These are phyloP conservation scores for Hydrozoanthus tunicans DNA, from an alignment of 64 coral and sea anemone genomes.

Conservation along the genomic window DNA sequence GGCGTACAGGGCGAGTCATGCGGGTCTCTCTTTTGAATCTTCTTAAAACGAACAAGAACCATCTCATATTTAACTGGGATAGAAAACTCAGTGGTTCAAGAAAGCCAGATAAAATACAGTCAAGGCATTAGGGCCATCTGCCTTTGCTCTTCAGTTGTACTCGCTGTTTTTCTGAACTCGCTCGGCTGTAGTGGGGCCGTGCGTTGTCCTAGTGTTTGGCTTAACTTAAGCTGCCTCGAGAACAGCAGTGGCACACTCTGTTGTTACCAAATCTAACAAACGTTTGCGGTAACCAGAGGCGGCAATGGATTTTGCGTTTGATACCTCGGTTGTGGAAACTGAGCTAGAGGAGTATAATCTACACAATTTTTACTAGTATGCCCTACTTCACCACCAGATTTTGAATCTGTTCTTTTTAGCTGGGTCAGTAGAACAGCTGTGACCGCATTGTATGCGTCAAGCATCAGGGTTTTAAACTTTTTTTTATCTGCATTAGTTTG, in stretches of 20 bases:
- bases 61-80: no score
- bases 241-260: constrained; percentile 30
- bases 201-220: no score
- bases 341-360: not conserved
- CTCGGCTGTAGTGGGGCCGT: no score
- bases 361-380: constrained; percentile 5
- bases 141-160: no score
- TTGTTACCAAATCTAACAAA: constrained; percentile 18
- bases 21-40: no score
- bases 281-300: constrained; percentile 3
- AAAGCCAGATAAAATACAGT: no score
- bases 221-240: no score
- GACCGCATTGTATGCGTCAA: constrained; percentile 32
- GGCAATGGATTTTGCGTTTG: constrained; percentile 21
- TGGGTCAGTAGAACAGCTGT: constrained; percentile 32
- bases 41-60: no score
- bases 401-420: not conserved
- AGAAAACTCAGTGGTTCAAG: no score
- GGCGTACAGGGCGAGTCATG: no score
- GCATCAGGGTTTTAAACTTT: constrained; percentile 61
- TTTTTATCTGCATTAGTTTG: constrained; percentile 39
- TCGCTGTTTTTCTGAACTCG: no score
- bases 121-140: no score
- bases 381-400: constrained; percentile 15
- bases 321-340: constrained; percentile 8